These are phyloP conservation scores for Microtus montanus DNA, from an alignment of 2,113 vertebrate genomes.

Conservation along the genomic window DNA sequence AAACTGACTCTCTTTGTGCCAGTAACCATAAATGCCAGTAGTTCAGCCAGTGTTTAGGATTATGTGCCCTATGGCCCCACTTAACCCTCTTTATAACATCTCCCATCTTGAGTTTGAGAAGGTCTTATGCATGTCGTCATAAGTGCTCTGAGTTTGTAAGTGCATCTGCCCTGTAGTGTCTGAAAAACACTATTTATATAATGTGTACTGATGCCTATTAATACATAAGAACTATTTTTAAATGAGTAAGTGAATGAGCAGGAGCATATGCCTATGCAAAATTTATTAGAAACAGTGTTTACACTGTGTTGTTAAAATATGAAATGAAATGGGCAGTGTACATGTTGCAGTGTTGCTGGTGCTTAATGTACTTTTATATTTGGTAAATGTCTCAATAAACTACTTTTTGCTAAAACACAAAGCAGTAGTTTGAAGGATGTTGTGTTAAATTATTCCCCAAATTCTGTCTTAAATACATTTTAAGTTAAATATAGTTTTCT, in stretches of 20 bases:
- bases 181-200: neutral
- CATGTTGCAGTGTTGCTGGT: neutral
- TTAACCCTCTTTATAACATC: too few relatives aligned
- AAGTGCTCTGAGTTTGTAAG: too few relatives aligned
- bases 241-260: neutral
- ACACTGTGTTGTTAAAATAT: neutral
- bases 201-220: neutral
- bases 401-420: constrained; percentile 14
- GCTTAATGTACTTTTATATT: neutral
- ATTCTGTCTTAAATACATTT: neutral
- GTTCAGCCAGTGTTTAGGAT: neutral
- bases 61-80: neutral
- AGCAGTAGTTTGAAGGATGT: neutral
- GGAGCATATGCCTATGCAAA: neutral
- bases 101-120: neutral
- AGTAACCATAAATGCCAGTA: too few relatives aligned
- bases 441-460: neutral
- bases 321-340: neutral
- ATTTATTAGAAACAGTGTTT: neutral
- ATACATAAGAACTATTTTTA: neutral
- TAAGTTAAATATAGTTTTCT: constrained; percentile 18
- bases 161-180: neutral
- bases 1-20: neutral
- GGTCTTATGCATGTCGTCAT: neutral
- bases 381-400: neutral